Evolutionary conservation across 2,113 vertebrate species (phyloP).

Genomic region (Haplochromis burtoni): DNA sequence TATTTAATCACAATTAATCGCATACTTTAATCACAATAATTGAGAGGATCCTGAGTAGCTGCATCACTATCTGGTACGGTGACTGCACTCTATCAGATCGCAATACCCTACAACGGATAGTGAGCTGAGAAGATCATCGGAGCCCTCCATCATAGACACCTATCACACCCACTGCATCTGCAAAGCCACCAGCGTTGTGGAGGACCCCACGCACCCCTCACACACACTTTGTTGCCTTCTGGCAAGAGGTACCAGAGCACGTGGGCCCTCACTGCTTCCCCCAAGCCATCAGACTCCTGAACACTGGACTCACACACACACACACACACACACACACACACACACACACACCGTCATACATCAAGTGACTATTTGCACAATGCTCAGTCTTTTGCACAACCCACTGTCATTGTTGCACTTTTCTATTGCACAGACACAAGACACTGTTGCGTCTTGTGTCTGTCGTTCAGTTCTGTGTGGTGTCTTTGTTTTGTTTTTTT

Average conservation of each 20-base stretch:
- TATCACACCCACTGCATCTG: neutral
- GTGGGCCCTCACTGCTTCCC: neutral
- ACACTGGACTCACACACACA: neutral
- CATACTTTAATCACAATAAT: neutral
- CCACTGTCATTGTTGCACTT: neutral
- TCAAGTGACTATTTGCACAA: neutral
- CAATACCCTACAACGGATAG: neutral
- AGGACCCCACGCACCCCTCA: neutral
- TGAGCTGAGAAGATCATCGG: neutral
- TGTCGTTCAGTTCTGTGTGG: neutral
- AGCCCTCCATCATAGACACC: neutral
- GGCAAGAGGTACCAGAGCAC: neutral
- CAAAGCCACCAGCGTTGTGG: neutral
- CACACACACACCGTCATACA: neutral
- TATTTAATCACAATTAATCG: neutral
- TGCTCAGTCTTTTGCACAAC: neutral
- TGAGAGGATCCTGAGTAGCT: neutral
- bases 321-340: neutral
- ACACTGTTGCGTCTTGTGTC: neutral
- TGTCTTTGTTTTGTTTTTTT: neutral
- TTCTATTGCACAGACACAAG: too few species aligned
- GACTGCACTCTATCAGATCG: neutral
- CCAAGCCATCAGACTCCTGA: neutral
- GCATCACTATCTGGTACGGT: neutral
- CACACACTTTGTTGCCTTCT: neutral